Conservation (phyloP, 2,113 vertebrate genomes). For the Hepsetus odoe region DNA sequence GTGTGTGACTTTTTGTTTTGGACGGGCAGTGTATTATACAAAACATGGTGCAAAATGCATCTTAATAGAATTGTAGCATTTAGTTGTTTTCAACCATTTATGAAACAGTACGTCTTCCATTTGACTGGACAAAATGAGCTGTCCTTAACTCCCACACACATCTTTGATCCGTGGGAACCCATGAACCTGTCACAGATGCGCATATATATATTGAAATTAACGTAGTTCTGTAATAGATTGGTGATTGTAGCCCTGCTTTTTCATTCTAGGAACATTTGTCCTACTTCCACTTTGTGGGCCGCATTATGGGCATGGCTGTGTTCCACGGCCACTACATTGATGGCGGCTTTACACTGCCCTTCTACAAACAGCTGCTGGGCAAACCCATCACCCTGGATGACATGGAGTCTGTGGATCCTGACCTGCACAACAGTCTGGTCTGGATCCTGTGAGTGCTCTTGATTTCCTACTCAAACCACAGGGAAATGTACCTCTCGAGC, state of each 20-base stretch:
- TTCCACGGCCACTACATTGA: constrained; percentile 99
- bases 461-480: background rate
- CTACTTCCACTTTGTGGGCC: constrained; percentile 97
- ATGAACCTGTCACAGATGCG: no score
- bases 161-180: no score
- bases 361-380: constrained; percentile 97
- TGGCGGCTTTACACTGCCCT: constrained; percentile 95
- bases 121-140: no score
- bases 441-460: constrained; percentile 93
- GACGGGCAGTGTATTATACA: no score
- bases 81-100: no score
- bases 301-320: constrained; percentile 99
- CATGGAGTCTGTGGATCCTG: constrained; percentile 97
- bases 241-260: constrained; percentile 14
- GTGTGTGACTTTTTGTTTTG: no score
- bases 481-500: no score
- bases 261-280: constrained; percentile 89
- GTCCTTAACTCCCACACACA: no score
- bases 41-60: no score
- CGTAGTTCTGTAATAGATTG: background rate
- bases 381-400: constrained; percentile 98
- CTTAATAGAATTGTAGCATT: no score
- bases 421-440: constrained; percentile 98
- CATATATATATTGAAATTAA: no score
- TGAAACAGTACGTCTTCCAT: no score